phyloP scores from a whole-genome alignment of 1,140 invertebrate species.

The Stegodyphus mimosarum region DNA sequence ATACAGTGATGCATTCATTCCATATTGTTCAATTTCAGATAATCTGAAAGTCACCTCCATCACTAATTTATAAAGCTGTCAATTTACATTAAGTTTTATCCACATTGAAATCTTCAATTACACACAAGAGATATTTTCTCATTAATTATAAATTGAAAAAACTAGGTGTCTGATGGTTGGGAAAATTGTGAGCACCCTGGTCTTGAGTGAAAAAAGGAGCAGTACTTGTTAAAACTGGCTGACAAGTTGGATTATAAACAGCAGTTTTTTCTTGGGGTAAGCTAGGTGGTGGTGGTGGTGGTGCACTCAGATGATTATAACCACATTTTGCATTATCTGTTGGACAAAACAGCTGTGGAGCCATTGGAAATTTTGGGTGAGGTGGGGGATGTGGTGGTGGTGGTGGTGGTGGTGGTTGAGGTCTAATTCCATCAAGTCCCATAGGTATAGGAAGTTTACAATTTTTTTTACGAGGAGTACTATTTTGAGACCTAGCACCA shows the following conservation, averaged over 20 bases:
- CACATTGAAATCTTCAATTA: no score
- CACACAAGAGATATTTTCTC: no score
- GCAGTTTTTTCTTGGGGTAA: slow-evolving; percentile 33
- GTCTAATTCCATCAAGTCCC: slow-evolving; percentile 20
- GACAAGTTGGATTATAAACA: slow-evolving; percentile 8
- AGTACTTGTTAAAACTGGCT: slow-evolving; percentile 9
- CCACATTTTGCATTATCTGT: slow-evolving; percentile 41
- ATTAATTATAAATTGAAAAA: slow-evolving; percentile 42
- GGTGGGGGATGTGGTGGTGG: slow-evolving; percentile 12
- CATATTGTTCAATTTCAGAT: no score
- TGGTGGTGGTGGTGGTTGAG: neutral
- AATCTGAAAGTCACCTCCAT: no score
- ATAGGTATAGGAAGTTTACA: neutral
- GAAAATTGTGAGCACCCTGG: slow-evolving; percentile 10
- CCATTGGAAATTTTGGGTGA: slow-evolving; percentile 24
- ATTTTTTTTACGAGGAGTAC: slow-evolving; percentile 32
- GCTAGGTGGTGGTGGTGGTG: neutral
- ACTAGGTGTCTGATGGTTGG: slow-evolving; percentile 27
- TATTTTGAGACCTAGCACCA: neutral
- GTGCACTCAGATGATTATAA: slow-evolving; percentile 38
- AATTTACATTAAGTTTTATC: no score
- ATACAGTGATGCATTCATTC: no score
- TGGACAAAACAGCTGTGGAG: slow-evolving; percentile 38
- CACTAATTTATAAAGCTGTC: no score
- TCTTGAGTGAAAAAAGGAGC: slow-evolving; percentile 26